Base-by-base conservation (phyloP, 2,888 invertebrate genomes). In the Crioceris asparagi region DNA sequence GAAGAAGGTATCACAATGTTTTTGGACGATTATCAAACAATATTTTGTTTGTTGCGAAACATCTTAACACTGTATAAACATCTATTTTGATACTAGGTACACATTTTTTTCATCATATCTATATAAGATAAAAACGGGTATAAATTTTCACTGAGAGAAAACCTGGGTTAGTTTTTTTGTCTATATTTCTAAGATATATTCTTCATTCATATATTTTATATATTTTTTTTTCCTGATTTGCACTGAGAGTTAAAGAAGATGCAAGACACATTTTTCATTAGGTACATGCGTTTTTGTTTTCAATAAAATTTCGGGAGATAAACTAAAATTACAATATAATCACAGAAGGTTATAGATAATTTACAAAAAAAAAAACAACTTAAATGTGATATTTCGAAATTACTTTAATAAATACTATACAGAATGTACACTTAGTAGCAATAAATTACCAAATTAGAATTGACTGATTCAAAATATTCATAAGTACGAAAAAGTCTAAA, bases 401-500 rank as follows among this genome's bases (percentile, higher is more conserved):
- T 44, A 50, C 51, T 42, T 44, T 50, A 62, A 62, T 61, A 61
- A 62, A 61, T 62, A 62, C 61, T 61, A 59, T 62, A 62, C 62
- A 62, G 57, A 61, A 61, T 62, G 59, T 62, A 61, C 61, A 62
- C 58, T 51, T 53, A 26, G 14, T 23, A 27, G 35, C 17, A 35
- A 35, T 29, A 39, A 30, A 21, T 36, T 35, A 39, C 27, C 31
- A 36, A 19, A 12, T 27, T 29, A 18, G 18, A 35, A 29, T 8
- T 19, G 23, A 30, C 15, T 34, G n/a, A 38, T 26, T 17, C 31
- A 38, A 39, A 38, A 26, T 16, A 23, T 16, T 34, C 17, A 17
- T 35, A 32, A 32, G 30, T 30, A 36, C 30, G 23, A 36, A 32
- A 17, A 27, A 7, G 14, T 2, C 7, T 21, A 15, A 17, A 36